phyloP scores from a whole-genome alignment of 1,140 invertebrate species.

The Cylas formicarius region DNA sequence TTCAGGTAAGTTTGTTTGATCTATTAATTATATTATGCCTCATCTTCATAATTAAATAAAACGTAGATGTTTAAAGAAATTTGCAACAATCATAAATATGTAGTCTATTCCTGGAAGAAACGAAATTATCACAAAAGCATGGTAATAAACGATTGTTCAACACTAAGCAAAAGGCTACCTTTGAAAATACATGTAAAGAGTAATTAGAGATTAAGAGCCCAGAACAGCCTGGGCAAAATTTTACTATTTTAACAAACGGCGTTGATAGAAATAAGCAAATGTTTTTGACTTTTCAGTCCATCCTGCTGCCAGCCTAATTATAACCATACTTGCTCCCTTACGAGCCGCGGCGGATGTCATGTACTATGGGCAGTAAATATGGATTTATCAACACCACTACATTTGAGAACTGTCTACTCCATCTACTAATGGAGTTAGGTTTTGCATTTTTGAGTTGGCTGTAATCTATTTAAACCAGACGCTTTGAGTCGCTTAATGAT shows the following conservation, averaged over 20 bases:
- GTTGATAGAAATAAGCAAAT: slow-evolving; percentile 11
- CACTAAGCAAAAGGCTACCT: too few species aligned
- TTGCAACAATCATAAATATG: too few species aligned
- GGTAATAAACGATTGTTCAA: too few species aligned
- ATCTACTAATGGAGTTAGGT: slow-evolving; percentile 1
- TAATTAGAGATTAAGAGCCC: too few species aligned
- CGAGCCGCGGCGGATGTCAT: slow-evolving; percentile 6
- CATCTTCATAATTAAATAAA: too few species aligned
- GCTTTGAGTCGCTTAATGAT: slow-evolving; percentile 4
- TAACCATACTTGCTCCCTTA: slow-evolving; percentile 4
- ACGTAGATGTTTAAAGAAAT: too few species aligned
- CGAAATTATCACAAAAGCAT: too few species aligned
- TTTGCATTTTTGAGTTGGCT: slow-evolving; percentile 4
- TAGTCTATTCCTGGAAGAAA: too few species aligned
- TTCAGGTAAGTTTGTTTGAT: too few species aligned
- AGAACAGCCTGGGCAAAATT: slow-evolving; percentile 32
- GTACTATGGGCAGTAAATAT: slow-evolving; percentile 19
- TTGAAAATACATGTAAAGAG: too few species aligned
- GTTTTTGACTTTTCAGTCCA: slow-evolving; percentile 5
- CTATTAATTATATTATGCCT: too few species aligned
- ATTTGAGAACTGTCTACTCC: background rate
- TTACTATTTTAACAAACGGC: slow-evolving; percentile 14
- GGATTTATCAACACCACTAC: background rate
- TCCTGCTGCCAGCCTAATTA: slow-evolving; percentile 7
- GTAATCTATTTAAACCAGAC: background rate